Evolutionary conservation across 2,113 vertebrate genomes (phyloP).

Genomic region (Penelope pileata): DNA sequence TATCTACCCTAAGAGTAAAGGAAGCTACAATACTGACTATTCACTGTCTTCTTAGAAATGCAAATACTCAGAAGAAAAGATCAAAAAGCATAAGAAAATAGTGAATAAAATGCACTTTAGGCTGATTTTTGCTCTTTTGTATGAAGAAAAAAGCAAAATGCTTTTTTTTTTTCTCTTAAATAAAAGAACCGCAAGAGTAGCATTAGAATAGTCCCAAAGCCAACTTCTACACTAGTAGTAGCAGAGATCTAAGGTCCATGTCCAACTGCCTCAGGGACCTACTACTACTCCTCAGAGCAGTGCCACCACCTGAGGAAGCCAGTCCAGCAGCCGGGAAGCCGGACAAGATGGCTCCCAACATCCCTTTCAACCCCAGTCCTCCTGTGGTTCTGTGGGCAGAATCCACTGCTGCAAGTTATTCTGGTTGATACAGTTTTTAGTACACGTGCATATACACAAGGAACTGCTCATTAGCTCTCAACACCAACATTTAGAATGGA

Average conservation of each 20-base stretch:
- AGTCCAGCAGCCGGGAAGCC: not conserved
- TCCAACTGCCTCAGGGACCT: not conserved
- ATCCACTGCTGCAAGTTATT: not conserved
- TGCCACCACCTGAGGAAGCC: not conserved
- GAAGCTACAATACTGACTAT: not conserved
- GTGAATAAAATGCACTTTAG: not conserved
- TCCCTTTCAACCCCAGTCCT: not conserved
- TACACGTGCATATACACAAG: not conserved
- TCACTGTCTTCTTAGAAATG: not conserved
- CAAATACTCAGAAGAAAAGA: not conserved
- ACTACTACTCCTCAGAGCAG: not conserved
- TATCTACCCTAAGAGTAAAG: not conserved
- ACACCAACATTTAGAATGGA: not conserved
- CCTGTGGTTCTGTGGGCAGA: not conserved
- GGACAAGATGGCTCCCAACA: not conserved
- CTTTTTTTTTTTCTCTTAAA: not conserved
- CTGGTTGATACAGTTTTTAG: not conserved
- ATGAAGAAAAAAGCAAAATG: not conserved
- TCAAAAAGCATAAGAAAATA: not conserved
- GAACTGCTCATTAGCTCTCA: not conserved
- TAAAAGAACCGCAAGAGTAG: not conserved
- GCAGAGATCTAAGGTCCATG: not conserved
- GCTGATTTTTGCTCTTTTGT: not conserved
- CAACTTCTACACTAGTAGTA: not conserved
- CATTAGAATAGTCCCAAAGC: not conserved